Evolutionary conservation across 1,140 invertebrate genomes (phyloP).

Genomic region (Drosophila murphyi): DNA sequence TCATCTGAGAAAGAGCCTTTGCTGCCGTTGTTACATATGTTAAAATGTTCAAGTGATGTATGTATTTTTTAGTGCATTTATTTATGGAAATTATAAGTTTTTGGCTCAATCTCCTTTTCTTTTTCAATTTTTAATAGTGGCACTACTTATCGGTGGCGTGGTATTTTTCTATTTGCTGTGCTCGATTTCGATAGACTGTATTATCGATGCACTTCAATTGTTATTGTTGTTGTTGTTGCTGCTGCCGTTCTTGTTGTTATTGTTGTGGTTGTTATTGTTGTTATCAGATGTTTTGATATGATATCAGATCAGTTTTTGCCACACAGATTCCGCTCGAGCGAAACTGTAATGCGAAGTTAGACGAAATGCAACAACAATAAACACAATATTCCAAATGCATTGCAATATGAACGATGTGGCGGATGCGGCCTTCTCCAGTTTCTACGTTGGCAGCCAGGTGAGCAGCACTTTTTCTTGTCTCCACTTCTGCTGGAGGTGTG

Average conservation of each 20-base stretch:
- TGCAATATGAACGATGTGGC: constrained; percentile 71
- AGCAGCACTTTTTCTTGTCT: constrained; percentile 26
- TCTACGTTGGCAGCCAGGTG: constrained; percentile 61
- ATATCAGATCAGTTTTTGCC: constrained; percentile 41
- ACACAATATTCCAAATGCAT: constrained; percentile 38
- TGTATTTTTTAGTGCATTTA: too few species aligned
- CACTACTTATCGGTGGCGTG: not conserved
- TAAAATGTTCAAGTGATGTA: not conserved
- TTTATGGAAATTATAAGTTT: too few species aligned
- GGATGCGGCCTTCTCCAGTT: constrained; percentile 58
- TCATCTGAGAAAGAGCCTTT: not conserved
- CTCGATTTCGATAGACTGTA: constrained; percentile 16
- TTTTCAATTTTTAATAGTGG: not conserved
- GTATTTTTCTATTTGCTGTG: not conserved
- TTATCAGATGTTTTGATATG: constrained; percentile 57
- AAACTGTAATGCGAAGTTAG: constrained; percentile 50
- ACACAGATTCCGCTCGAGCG: constrained; percentile 22
- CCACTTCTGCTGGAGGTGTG: constrained; percentile 17
- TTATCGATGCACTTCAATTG: constrained; percentile 33
- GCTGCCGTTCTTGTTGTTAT: constrained; percentile 40
- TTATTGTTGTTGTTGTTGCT: constrained; percentile 26
- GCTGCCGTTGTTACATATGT: not conserved
- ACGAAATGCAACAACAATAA: constrained; percentile 46
- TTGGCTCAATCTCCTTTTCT: not conserved
- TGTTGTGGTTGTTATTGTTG: constrained; percentile 29